These are phyloP conservation scores for Lamellibrachia columna DNA, from an alignment of 2,888 invertebrate genomes.

Conservation along the genomic window DNA sequence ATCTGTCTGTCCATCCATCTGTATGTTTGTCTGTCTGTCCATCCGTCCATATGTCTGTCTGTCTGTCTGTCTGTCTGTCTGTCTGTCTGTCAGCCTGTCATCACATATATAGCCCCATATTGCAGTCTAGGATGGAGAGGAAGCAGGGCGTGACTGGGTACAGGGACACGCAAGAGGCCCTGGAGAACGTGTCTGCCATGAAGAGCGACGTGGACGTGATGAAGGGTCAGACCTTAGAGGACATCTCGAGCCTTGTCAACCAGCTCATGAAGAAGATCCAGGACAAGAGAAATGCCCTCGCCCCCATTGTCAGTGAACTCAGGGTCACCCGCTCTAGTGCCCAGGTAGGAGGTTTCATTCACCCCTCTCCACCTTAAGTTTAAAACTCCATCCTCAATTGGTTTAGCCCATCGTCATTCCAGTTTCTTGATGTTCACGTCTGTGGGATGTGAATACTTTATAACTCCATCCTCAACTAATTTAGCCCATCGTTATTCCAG, in stretches of 20 bases:
- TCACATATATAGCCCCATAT: not conserved
- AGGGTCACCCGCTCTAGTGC: conserved; percentile 76
- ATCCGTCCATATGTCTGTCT: not conserved
- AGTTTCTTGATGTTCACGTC: too few relatives aligned
- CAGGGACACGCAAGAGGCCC: conserved; percentile 69
- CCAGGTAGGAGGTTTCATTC: conserved; percentile 72
- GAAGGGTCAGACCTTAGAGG: conserved; percentile 69
- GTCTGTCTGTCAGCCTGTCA: not conserved
- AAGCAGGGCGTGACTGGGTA: conserved; percentile 67
- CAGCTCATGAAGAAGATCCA: conserved; percentile 71
- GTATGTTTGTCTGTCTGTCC: not conserved
- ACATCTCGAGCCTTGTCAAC: conserved; percentile 69
- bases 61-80: not conserved
- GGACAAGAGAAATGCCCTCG: conserved; percentile 73
- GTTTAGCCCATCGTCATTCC: conserved; percentile 66
- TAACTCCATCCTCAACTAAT: too few relatives aligned
- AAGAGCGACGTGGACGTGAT: conserved; percentile 69
- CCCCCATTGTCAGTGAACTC: conserved; percentile 72
- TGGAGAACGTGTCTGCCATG: conserved; percentile 71
- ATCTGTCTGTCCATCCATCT: not conserved
- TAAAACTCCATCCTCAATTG: too few relatives aligned
- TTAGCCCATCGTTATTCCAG: too few relatives aligned
- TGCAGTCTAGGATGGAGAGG: conserved; percentile 55
- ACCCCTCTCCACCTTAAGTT: conserved; percentile 62
- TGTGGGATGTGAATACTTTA: too few relatives aligned